Evolutionary conservation across 2,113 vertebrate genomes (phyloP), one percentile per base, ranked within the genome.

Genomic region (Actenoides lindsayi): DNA sequence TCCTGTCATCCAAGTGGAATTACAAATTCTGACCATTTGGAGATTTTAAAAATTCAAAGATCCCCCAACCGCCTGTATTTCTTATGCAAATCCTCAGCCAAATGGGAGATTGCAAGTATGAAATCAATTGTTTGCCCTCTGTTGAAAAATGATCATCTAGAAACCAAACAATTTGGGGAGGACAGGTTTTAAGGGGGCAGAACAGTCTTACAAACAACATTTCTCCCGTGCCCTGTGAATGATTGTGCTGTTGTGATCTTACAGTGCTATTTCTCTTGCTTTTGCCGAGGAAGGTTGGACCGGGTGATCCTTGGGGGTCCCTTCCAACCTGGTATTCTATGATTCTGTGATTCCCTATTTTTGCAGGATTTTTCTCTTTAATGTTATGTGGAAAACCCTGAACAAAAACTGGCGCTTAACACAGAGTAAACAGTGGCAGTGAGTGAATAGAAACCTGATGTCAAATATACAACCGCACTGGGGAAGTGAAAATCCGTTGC

Each of bases 361-460:
- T 35, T 50, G 33, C 64, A 46, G 80, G 83, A 60, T 75, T 95
- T 93, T 94, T 67, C 76, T 90, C 73, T 62, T 75, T 73, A 68
- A 65, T 4, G 10, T 44, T 79, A 50, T 21, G 53, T 89, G 77
- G 80, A 90, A 94, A 93, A 71, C 73, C 88, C 80, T 37, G 76
- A 90, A 95, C 83, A 92, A 92, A 95, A 94, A 31, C 56, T 68
- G 83, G 13, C 69, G 50, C 80, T 91, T 81, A 82, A 84, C 92
- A 69, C 89, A 68, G 73, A 65, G 65, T 94, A 87, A 94, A 94
- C 92, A 95, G 94, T 87, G 90, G 83, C 90, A 92, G 69, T n/a
- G 74, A 69, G 77, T 96, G 94, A 92, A 82, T 65, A 84, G 83
- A 89, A 93, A 92, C 69, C 79, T 56, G 24, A 88, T 95, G 83